These are phyloP conservation scores for Sebastiscus tertius DNA, from an alignment of 2,797 vertebrate genomes.

Conservation along the genomic window DNA sequence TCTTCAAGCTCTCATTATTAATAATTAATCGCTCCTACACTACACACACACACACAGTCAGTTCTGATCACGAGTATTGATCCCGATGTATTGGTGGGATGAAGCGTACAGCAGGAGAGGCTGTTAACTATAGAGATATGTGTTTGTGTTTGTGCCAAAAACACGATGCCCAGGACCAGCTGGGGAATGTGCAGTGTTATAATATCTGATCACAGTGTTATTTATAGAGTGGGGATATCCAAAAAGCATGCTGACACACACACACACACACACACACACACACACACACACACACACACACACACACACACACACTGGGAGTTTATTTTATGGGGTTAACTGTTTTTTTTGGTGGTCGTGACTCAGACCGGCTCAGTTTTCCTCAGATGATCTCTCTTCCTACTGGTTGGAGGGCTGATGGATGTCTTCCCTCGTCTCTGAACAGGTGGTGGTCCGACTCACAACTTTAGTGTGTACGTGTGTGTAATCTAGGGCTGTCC, in stretches of 20 bases:
- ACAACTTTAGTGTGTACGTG: background rate
- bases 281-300: background rate
- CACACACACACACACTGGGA: background rate
- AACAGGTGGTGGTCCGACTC: slow-evolving; percentile 12
- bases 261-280: background rate
- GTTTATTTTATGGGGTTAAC: slow-evolving; percentile 16
- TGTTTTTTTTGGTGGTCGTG: slow-evolving; percentile 19
- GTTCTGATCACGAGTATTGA: slow-evolving; percentile 13
- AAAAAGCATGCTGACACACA: slow-evolving; percentile 35
- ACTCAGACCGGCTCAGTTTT: slow-evolving; percentile 35
- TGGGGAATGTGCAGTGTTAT: slow-evolving; percentile 71
- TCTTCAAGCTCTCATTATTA: background rate
- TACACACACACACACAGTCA: background rate
- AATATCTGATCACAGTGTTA: slow-evolving; percentile 72
- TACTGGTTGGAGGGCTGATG: background rate
- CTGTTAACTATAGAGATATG: background rate
- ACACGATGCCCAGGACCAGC: slow-evolving; percentile 46
- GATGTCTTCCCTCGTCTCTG: slow-evolving; percentile 26
- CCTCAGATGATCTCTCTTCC: slow-evolving; percentile 13
- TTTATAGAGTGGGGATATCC: slow-evolving; percentile 61
- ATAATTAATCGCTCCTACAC: background rate
- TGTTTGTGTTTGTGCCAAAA: slow-evolving; percentile 2
- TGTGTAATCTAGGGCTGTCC: background rate
- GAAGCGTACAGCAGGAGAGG: background rate
- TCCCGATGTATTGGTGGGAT: background rate